A percentile compares a stretch with the other conserved stretches of the same genome.
These are phyloP conservation scores for Microctenopoma lineatum DNA, from an alignment of 2,797 vertebrate genomes.

Conservation along the genomic window DNA sequence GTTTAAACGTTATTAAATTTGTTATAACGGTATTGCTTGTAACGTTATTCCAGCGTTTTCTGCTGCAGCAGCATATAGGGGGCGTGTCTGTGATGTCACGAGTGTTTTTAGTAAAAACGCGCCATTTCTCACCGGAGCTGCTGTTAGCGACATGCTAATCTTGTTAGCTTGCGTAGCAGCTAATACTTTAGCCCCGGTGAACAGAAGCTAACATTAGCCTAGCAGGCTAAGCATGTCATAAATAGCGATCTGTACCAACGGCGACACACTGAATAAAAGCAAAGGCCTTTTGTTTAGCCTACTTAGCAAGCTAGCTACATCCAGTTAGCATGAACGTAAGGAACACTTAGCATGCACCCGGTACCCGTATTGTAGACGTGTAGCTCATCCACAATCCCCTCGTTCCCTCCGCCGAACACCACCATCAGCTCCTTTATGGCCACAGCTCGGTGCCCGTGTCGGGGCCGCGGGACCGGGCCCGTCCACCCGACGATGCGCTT, in stretches of 20 bases:
- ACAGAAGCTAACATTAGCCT: slow-evolving; percentile 14
- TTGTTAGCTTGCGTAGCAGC: slow-evolving; percentile 16
- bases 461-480: slow-evolving; percentile 89
- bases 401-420: slow-evolving; percentile 91
- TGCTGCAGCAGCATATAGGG: slow-evolving; percentile 12
- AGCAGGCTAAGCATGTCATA: neutral
- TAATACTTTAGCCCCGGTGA: no score
- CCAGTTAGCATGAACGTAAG: neutral
- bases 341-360: neutral
- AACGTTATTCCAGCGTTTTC: neutral
- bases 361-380: slow-evolving; percentile 89
- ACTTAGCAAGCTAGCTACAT: neutral
- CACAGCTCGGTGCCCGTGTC: slow-evolving; percentile 90
- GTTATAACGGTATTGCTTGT: no score
- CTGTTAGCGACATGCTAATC: slow-evolving; percentile 33
- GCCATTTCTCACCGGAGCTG: slow-evolving; percentile 75
- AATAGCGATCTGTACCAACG: neutral
- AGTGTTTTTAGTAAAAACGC: slow-evolving; percentile 78
- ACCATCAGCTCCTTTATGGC: slow-evolving; percentile 93
- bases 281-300: neutral
- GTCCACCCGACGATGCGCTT: slow-evolving; percentile 90
- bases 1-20: no score
- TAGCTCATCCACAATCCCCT: slow-evolving; percentile 91
- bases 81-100: slow-evolving; percentile 67
- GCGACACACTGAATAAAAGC: neutral